Base-by-base conservation (phyloP, 2,888 invertebrate genomes). In the Adineta ricciae region DNA sequence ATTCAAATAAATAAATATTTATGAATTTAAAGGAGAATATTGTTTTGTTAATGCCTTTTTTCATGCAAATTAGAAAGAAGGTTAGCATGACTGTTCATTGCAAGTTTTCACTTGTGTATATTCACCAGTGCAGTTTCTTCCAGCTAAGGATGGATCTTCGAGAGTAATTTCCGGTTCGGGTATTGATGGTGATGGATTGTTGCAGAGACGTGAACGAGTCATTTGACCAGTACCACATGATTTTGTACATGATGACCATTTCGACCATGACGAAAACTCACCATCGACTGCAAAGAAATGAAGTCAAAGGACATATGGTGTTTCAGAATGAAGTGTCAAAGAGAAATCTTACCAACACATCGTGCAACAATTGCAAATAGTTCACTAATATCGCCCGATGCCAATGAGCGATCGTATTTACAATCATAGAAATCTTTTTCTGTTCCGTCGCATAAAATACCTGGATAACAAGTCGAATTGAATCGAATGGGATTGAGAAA, bases 201-300 rank as follows among this genome's bases (percentile, higher is more conserved):
- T 82, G 49, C 85, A 85, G 16, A 36, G 73, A 73, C 85, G 72
- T 7, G 52, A 36, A 49, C 85, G 32, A 56, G 32, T 32, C 5
- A 41, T 64, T 27, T 52, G 32, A 19, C 85, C 85, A 52, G 27
- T 38, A n/a, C 49, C 82, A 56, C 85, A 85, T 14, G 84, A 14
- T 27, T 46, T 72, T 38, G 83, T 24, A 49, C 85, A 85, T 82
- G 50, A 38, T 54, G 56, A 46, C 85, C 85, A 85, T 38, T 83
- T 21, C 4, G 85, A 54, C 85, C 85, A 85, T 41, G 84, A 46
- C 2, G 83, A 84, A 36, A 52, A 85, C 36, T 32, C 27, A 19
- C 85, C 85, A 82, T 84, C 84, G 16, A 85, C 52, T 38, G 38
- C 56, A 38, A 52, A 83, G 52, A 72, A 84, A 32, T 73, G 24